Evolutionary conservation across 2,888 invertebrate species (phyloP), one percentile per base, ranked within the genome.

Genomic region (Pardosa pseudoannulata): DNA sequence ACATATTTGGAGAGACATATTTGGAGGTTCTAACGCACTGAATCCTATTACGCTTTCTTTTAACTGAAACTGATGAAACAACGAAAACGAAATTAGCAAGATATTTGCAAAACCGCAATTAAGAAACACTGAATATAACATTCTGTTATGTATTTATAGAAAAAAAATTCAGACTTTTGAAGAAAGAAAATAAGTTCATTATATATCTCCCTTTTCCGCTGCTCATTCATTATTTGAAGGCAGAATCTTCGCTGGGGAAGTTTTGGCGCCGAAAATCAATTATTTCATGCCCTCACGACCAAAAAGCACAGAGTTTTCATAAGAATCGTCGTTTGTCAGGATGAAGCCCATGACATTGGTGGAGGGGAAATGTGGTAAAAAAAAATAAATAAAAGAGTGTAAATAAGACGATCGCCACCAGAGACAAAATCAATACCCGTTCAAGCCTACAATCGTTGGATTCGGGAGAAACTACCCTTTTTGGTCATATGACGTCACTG

Each of bases 301-400:
- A 70, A 76, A 83, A 46, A 68, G 41, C 23, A 83, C 72, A 65
- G 82, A 65, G 62, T 83, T 83, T 83, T 83, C 76, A 83, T 83
- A 76, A 83, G 71, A 76, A 83, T 76, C 29, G 82, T 76, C 76
- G 72, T 83, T 76, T 76, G 76, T 76, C 82, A 83, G 64, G 71
- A 36, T 36, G 64, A 36, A 32, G 28, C 39, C 29, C 56, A 23
- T 23, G 32, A 13, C 27, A 46, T 6, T 31, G 39, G 31, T 9
- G 13, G 36, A 23, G 23, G 23, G 23, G 5, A 11, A 23, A 1
- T 5, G 29, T 5, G 23, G 16, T 32, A 19, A 7, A n/a, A 7
- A 5, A n/a, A n/a, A 36, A 23, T 23, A 56, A 56, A 23, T 23
- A 23, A 56, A 56, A 56, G 23, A 56, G 56, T 19, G 31, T 39